Evolutionary conservation across 2,888 invertebrate species (phyloP).

Genomic region (Luperina nickerlii): DNA sequence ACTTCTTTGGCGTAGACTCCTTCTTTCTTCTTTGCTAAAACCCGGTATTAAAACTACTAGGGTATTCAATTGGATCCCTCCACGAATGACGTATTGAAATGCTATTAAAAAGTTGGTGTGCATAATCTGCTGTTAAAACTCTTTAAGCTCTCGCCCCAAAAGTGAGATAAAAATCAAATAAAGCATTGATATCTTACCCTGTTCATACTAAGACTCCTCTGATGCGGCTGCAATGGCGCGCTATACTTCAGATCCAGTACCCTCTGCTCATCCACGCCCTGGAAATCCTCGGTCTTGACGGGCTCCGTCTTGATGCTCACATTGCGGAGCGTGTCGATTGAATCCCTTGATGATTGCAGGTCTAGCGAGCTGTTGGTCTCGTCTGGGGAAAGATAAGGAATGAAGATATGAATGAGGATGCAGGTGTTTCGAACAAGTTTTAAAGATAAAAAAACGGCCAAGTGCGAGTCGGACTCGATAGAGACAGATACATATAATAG

Average conservation of each 20-base stretch:
- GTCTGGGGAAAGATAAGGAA: constrained; percentile 72
- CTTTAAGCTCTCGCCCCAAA: background rate
- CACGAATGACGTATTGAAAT: too few relatives aligned
- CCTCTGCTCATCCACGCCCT: constrained; percentile 83
- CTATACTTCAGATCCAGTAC: constrained; percentile 86
- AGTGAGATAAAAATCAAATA: background rate
- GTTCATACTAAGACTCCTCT: constrained; percentile 88
- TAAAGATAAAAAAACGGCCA: background rate
- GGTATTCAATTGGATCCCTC: too few relatives aligned
- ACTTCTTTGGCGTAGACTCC: too few relatives aligned
- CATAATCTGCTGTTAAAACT: too few relatives aligned
- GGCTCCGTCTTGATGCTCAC: constrained; percentile 87
- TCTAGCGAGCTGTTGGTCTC: constrained; percentile 87
- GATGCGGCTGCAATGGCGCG: constrained; percentile 84
- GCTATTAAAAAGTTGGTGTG: too few relatives aligned
- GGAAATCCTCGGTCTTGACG: constrained; percentile 81
- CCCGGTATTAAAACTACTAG: too few relatives aligned
- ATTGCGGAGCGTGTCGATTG: constrained; percentile 87
- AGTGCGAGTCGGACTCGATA: too few relatives aligned
- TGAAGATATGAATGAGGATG: background rate
- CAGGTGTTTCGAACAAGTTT: too few relatives aligned
- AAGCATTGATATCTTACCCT: constrained; percentile 74
- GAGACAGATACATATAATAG: too few relatives aligned
- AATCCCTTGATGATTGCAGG: constrained; percentile 86
- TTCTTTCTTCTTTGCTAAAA: too few relatives aligned